Conservation (phyloP, 2,113 vertebrate genomes). For the Dipodomys merriami region DNA sequence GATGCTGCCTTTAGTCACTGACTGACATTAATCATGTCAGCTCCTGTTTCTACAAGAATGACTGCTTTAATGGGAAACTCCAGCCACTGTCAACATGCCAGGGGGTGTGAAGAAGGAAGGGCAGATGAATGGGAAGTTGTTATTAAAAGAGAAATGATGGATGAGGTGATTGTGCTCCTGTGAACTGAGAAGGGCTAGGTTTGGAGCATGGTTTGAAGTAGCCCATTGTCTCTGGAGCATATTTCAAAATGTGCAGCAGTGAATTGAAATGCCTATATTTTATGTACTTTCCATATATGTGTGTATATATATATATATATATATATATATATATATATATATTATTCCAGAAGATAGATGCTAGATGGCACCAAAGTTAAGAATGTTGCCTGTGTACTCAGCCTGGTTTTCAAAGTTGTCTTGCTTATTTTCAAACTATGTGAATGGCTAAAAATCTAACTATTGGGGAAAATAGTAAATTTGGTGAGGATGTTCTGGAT, state of each 20-base stretch:
- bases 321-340: neutral
- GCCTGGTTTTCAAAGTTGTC: neutral
- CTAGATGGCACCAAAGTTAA: fast-evolving
- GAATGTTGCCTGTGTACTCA: neutral
- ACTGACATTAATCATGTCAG: conserved; percentile 88
- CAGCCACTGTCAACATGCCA: conserved; percentile 82
- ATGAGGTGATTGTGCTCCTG: conserved; percentile 74
- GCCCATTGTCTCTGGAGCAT: neutral
- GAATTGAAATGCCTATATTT: neutral
- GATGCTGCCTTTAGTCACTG: conserved; percentile 71
- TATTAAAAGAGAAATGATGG: conserved; percentile 77
- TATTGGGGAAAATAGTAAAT: neutral
- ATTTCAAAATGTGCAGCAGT: neutral
- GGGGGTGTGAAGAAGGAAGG: conserved; percentile 63
- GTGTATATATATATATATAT: neutral
- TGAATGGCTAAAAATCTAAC: neutral
- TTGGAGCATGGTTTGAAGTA: neutral
- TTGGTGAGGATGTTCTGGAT: neutral
- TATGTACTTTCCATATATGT: neutral
- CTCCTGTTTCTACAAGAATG: conserved; percentile 87
- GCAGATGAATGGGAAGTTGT: conserved; percentile 73
- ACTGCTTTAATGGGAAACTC: conserved; percentile 87
- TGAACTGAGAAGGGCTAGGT: conserved; percentile 64
- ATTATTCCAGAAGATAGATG: no score
- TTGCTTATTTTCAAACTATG: neutral